A percentile compares a stretch with the other conserved stretches of the same genome.
Conservation (phyloP, 1,140 invertebrate genomes). For the Eriocheir sinensis region DNA sequence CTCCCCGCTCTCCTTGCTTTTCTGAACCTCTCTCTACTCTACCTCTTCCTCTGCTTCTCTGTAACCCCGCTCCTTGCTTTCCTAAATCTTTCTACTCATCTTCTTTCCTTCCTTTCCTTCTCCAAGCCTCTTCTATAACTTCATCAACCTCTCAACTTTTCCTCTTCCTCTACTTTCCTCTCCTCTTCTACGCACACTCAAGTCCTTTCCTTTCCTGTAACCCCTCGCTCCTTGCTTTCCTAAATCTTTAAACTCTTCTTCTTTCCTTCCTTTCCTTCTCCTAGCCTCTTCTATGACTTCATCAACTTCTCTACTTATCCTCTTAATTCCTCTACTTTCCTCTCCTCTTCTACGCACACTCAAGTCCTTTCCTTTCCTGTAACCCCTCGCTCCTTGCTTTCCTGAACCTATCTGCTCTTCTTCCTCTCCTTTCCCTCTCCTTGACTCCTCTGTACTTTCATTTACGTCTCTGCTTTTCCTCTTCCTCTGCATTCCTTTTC, state of each 20-base stretch:
- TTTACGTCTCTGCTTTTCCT: not conserved
- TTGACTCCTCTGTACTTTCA: not conserved
- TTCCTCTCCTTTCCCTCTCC: too few species aligned
- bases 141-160: conserved; percentile 17
- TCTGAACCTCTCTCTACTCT: not conserved
- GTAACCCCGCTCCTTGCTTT: too few species aligned
- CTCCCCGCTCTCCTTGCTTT: not conserved
- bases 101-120: not conserved
- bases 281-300: too few species aligned
- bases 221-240: not conserved
- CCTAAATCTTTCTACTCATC: too few species aligned
- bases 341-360: not conserved
- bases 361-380: not conserved
- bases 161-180: conserved; percentile 15
- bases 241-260: conserved; percentile 36
- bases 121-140: not conserved
- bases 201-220: not conserved
- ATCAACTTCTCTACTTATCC: too few species aligned
- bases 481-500: not conserved
- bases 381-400: not conserved
- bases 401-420: not conserved
- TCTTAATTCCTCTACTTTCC: not conserved
- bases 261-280: not conserved
- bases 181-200: not conserved
- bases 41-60: not conserved